phyloP scores from a whole-genome alignment of 2,797 vertebrate species.

The Pantherophis vulpinus region DNA sequence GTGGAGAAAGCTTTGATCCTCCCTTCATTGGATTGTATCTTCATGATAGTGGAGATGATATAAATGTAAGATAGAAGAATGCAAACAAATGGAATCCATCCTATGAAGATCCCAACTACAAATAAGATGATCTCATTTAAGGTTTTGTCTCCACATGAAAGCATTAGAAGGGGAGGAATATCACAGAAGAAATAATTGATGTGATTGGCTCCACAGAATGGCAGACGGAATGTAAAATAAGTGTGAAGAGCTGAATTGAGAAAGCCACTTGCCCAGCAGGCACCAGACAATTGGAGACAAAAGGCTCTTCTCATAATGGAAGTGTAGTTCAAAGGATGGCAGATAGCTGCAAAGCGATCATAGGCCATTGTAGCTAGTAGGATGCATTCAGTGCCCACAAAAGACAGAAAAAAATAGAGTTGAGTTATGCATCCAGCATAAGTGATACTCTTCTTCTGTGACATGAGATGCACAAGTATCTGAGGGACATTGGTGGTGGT shows the following conservation, averaged over 20 bases:
- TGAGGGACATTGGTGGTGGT: slow-evolving; percentile 61
- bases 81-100: slow-evolving; percentile 56
- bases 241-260: slow-evolving; percentile 58
- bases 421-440: slow-evolving; percentile 43
- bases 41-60: slow-evolving; percentile 39
- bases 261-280: slow-evolving; percentile 50
- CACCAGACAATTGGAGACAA: slow-evolving; percentile 25
- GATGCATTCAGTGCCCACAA: slow-evolving; percentile 57
- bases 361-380: slow-evolving; percentile 58
- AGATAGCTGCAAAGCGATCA: slow-evolving; percentile 47
- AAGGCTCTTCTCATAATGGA: slow-evolving; percentile 39
- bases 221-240: slow-evolving; percentile 43
- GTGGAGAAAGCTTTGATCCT: slow-evolving; percentile 10
- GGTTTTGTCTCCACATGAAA: slow-evolving; percentile 57
- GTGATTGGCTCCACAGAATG: slow-evolving; percentile 53
- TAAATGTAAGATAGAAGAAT: slow-evolving; percentile 57
- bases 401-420: slow-evolving; percentile 57
- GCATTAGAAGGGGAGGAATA: slow-evolving; percentile 55
- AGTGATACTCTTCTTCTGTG: slow-evolving; percentile 48
- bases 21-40: neutral
- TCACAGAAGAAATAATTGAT: slow-evolving; percentile 63
- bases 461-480: slow-evolving; percentile 56
- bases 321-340: slow-evolving; percentile 44
- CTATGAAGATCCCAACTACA: slow-evolving; percentile 47
- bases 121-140: slow-evolving; percentile 50